Evolutionary conservation across 2,797 vertebrate genomes (phyloP), one percentile per base, ranked within the genome.

Genomic region (Botia almorhae): DNA sequence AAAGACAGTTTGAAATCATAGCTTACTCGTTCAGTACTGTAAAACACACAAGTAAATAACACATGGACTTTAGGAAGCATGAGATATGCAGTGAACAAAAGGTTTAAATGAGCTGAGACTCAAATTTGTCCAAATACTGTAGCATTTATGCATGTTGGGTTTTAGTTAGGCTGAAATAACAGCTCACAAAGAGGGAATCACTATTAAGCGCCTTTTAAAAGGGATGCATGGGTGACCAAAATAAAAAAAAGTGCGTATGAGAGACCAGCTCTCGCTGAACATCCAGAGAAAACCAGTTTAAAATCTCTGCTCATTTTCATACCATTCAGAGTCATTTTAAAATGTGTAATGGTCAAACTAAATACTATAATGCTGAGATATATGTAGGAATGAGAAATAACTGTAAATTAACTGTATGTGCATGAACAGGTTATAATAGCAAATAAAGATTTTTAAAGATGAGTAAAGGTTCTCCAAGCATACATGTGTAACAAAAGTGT

Each of bases 231-330:
- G 19, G 19, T 63, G n/a, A 70, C 55, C 43, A 29, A 19, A 17
- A 10, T 21, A 19, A 7, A 53, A 63, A 69, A 50, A 10, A 17
- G 6, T 1, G 4, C 16, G 36, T 33, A 8, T 69, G 84, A 90
- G 90, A 94, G 91, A 84, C 94, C 93, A 55, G 93, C 93, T 94
- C 92, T 89, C 90, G 74, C 29, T 17, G 13, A 46, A 72, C 81
- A 78, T 36, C 74, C 36, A 64, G 14, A 61, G 3, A 51, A 10
- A 4, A 19, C 56, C 82, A 67, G 76, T 51, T n/a, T 43, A 65
- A 76, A 51, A 80, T 60, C 63, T 51, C 19, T 21, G 12, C 5
- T 82, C 29, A 55, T 65, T 46, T n/a, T 12, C 10, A 36, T 12
- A 36, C 16, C 4, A 39, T 63, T 74, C n/a, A 26, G 23, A 75